Percentiles rank a stretch among this genome's conserved stretches.
These are phyloP conservation scores for Nesogale talazaci DNA, from an alignment of 2,113 vertebrate species.

Conservation along the genomic window DNA sequence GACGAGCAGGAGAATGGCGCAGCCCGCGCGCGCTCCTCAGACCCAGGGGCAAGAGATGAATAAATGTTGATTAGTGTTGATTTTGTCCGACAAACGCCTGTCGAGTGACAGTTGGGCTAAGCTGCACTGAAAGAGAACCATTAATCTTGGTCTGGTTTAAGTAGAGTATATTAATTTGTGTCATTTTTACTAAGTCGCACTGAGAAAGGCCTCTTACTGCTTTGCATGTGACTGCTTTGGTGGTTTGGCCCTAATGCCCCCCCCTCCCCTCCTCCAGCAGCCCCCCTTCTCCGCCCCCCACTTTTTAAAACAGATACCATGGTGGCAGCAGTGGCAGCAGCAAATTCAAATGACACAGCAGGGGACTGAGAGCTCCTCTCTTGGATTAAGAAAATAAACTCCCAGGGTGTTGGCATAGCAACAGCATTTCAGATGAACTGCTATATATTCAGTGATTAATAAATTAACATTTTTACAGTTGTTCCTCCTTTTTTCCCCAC, in stretches of 20 bases:
- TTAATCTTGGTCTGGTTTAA: constrained; percentile 99
- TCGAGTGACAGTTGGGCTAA: constrained; percentile 99
- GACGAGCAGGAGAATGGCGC: constrained; percentile 86
- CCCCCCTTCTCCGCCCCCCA: constrained; percentile 63
- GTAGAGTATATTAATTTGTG: constrained; percentile 99
- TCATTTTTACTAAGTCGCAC: constrained; percentile 98
- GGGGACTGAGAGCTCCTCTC: constrained; percentile 94
- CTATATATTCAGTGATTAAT: constrained; percentile 92
- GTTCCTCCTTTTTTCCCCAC: constrained; percentile 82
- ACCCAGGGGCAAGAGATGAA: constrained; percentile 98
- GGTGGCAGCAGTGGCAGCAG: constrained; percentile 81
- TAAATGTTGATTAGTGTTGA: constrained; percentile 99
- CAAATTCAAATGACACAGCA: constrained; percentile 92
- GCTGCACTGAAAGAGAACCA: constrained; percentile 97
- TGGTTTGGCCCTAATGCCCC: constrained; percentile 78
- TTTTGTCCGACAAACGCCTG: constrained; percentile 96
- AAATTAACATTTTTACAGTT: constrained; percentile 93
- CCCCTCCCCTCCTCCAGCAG: constrained; percentile 30
- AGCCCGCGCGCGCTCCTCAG: constrained; percentile 90
- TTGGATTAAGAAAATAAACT: constrained; percentile 98
- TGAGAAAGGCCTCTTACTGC: constrained; percentile 92
- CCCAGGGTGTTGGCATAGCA: constrained; percentile 98
- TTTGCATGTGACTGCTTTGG: constrained; percentile 89
- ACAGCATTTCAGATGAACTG: constrained; percentile 92
- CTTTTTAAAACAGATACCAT: constrained; percentile 84